These are phyloP conservation scores for Cyrtonyx montezumae DNA, from an alignment of 2,113 vertebrate species.

Conservation along the genomic window DNA sequence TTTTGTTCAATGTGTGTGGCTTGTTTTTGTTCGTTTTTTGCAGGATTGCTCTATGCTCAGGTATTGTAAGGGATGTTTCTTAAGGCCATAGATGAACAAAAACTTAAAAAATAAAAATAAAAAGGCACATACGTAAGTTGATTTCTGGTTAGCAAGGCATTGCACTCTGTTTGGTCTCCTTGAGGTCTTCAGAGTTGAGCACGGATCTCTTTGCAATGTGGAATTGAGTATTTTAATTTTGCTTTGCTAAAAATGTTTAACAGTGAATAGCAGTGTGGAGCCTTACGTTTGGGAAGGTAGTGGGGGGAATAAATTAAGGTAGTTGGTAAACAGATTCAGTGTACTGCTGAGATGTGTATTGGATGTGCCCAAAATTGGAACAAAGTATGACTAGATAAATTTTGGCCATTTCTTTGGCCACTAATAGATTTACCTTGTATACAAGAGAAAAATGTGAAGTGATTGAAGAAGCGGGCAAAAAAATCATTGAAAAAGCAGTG, in stretches of 20 bases:
- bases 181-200: background rate
- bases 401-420: background rate
- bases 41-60: background rate
- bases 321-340: background rate
- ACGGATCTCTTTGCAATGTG: background rate
- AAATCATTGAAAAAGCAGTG: background rate
- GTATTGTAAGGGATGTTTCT: background rate
- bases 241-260: background rate
- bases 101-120: background rate
- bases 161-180: background rate
- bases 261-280: background rate
- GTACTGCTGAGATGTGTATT: background rate
- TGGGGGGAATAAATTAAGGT: background rate
- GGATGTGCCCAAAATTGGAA: background rate
- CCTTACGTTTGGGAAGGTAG: background rate
- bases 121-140: background rate
- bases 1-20: rapidly evolving
- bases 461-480: background rate
- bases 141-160: background rate
- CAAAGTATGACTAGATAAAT: background rate
- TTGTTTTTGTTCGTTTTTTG: background rate
- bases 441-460: background rate
- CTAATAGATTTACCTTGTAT: background rate
- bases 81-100: background rate
- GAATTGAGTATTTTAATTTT: background rate